Conservation (phyloP, 2,797 vertebrate genomes). For the Rhinoraja longicauda region DNA sequence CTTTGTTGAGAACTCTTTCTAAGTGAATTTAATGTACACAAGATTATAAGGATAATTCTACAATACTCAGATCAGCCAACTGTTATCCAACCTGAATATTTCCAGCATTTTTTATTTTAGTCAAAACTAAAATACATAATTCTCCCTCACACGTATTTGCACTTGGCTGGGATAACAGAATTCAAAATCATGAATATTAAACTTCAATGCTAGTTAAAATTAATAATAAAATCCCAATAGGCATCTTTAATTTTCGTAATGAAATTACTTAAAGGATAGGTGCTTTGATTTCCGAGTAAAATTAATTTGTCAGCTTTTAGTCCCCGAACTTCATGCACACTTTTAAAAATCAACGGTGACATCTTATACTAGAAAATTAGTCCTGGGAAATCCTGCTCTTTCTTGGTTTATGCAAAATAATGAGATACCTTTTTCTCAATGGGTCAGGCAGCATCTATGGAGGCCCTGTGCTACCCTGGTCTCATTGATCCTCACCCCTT, state of each 20-base stretch:
- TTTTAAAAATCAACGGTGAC: not conserved
- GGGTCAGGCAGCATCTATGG: too few species aligned
- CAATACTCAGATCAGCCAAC: too few species aligned
- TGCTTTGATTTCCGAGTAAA: not conserved
- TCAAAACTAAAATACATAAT: not conserved
- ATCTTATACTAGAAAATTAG: not conserved
- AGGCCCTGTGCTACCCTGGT: too few species aligned
- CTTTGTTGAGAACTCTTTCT: too few species aligned
- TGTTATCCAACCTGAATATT: too few species aligned
- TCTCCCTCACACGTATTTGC: too few species aligned
- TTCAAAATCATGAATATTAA: not conserved
- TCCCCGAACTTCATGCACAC: not conserved
- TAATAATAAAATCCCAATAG: not conserved
- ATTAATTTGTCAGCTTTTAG: not conserved
- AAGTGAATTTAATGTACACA: too few species aligned
- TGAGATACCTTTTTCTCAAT: not conserved
- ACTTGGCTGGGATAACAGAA: not conserved
- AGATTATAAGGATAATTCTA: too few species aligned
- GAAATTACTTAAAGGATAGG: too few species aligned
- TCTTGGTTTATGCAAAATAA: not conserved
- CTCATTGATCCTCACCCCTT: too few species aligned
- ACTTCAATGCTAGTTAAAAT: not conserved
- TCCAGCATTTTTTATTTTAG: too few species aligned
- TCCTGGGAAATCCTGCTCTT: not conserved
- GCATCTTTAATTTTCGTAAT: not conserved